phyloP scores from a whole-genome alignment of 2,797 vertebrate genomes.

The Cuculus canorus region DNA sequence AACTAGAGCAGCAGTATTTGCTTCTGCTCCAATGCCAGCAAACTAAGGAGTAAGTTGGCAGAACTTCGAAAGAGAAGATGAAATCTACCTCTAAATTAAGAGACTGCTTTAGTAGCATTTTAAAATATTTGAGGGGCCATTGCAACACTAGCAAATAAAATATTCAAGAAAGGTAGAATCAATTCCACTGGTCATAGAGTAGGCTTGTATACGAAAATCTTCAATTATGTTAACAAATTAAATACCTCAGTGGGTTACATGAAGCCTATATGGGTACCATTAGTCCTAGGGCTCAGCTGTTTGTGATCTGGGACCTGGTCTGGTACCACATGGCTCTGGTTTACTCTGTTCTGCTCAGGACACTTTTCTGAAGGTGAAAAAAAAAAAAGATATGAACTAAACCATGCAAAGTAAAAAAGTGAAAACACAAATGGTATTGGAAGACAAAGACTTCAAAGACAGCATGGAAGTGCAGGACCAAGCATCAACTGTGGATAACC shows the following conservation, averaged over 20 bases:
- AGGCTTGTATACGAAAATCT: background rate
- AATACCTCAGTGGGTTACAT: background rate
- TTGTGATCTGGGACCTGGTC: background rate
- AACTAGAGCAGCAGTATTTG: background rate
- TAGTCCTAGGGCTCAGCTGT: background rate
- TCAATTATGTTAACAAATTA: background rate
- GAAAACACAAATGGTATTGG: background rate
- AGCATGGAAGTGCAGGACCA: background rate
- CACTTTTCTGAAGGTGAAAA: background rate
- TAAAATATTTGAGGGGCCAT: background rate
- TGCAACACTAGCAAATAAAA: background rate
- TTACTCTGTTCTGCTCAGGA: background rate
- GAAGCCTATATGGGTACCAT: background rate
- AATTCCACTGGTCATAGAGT: background rate
- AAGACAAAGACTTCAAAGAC: background rate
- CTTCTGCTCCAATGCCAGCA: background rate
- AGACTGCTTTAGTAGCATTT: background rate
- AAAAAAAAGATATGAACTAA: background rate
- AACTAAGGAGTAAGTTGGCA: background rate
- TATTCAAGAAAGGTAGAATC: background rate
- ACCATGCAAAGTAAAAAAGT: background rate
- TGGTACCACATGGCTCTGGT: background rate
- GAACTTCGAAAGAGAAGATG: background rate
- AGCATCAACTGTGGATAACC: rapidly evolving
- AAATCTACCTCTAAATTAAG: background rate